Conservation (phyloP, 35 echinoderm and acorn worm genomes). For the Strongylocentrotus purpuratus region DNA sequence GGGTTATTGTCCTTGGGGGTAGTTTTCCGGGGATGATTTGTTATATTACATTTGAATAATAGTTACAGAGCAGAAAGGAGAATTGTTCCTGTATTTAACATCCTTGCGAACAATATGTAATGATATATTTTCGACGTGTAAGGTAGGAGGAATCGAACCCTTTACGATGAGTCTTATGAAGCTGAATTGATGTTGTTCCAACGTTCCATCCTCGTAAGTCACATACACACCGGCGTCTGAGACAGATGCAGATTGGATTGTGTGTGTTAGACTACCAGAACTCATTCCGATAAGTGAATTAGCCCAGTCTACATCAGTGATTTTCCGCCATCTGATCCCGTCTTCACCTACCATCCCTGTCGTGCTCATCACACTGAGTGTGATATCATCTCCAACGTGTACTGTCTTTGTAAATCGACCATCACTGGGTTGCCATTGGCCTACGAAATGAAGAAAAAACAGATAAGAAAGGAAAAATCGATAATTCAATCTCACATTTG, state of each 20-base stretch:
- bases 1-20: too few relatives aligned
- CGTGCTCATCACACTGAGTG: background rate
- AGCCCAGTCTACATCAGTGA: background rate
- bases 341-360: background rate
- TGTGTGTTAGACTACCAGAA: background rate
- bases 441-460: background rate
- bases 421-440: background rate
- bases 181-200: background rate
- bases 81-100: too few relatives aligned
- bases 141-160: background rate
- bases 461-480: background rate
- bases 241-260: background rate
- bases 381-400: background rate
- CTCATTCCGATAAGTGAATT: background rate
- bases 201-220: background rate
- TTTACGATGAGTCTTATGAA: background rate
- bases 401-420: constrained; percentile 13
- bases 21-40: too few relatives aligned
- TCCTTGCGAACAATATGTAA: too few relatives aligned
- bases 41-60: too few relatives aligned
- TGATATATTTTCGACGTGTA: too few relatives aligned
- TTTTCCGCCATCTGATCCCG: background rate
- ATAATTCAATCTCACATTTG: too few relatives aligned
- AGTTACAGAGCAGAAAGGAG: too few relatives aligned
- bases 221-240: constrained; percentile 1